phyloP scores from a whole-genome alignment of 2,113 vertebrate species.

The Tretioscincus oriximinensis region DNA sequence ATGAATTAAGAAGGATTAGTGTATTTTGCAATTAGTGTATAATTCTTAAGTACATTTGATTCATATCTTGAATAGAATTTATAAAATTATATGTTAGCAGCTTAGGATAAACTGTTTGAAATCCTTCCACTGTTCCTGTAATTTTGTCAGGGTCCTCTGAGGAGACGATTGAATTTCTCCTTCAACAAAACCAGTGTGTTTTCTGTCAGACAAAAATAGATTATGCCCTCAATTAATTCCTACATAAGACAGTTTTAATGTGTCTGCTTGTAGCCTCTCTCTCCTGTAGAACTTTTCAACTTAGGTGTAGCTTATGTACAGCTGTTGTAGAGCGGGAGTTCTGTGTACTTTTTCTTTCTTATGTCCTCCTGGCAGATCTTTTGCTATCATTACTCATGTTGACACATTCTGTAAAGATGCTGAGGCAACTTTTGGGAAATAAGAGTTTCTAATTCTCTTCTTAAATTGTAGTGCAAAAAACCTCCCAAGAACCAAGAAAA shows the following conservation, averaged over 20 bases:
- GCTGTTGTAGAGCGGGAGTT: slow-evolving; percentile 30
- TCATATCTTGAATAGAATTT: neutral
- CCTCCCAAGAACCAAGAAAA: neutral
- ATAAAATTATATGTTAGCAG: neutral
- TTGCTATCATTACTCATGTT: slow-evolving; percentile 67
- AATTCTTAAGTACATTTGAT: neutral
- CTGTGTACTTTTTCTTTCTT: slow-evolving; percentile 58
- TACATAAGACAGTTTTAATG: neutral
- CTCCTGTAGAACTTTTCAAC: neutral
- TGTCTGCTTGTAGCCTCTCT: neutral
- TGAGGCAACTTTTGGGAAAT: slow-evolving; percentile 56
- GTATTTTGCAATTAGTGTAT: neutral
- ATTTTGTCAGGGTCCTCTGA: neutral
- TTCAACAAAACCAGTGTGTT: neutral
- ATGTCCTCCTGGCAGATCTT: slow-evolving; percentile 56
- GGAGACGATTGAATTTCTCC: neutral
- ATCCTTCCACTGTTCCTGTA: no score
- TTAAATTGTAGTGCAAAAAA: slow-evolving; percentile 7
- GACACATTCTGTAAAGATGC: slow-evolving; percentile 29
- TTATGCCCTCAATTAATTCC: neutral
- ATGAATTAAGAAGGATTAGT: neutral
- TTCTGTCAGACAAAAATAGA: neutral
- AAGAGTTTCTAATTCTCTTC: slow-evolving; percentile 41
- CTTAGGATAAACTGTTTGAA: no score
- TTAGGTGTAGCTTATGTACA: neutral